Evolutionary conservation across 2,113 vertebrate species (phyloP).

Genomic region (Semicossyphus pulcher): DNA sequence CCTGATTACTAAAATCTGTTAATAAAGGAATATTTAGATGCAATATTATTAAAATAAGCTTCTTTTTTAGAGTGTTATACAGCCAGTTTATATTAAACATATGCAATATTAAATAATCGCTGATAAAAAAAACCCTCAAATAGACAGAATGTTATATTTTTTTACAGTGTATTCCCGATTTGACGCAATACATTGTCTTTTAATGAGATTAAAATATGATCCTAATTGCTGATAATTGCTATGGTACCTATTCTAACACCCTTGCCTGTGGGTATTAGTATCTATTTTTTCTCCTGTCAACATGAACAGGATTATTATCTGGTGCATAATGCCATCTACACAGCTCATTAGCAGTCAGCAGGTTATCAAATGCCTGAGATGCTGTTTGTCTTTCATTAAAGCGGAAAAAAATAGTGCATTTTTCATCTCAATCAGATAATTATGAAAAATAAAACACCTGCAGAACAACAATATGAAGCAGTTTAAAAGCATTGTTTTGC

Average conservation of each 20-base stretch:
- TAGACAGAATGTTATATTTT: constrained; percentile 9
- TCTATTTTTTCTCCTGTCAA: constrained; percentile 42
- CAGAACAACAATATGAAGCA: not conserved
- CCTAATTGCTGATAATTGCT: constrained; percentile 54
- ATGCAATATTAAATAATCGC: not conserved
- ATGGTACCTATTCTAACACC: constrained; percentile 40
- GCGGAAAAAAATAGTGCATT: constrained; percentile 47
- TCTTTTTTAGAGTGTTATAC: not conserved
- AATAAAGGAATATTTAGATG: constrained; percentile 45
- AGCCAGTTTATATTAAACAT: not conserved
- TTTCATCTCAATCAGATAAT: constrained; percentile 50
- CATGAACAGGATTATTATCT: constrained; percentile 61
- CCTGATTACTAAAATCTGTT: constrained; percentile 58
- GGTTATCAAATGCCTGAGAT: constrained; percentile 61
- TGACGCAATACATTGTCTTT: constrained; percentile 33
- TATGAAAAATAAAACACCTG: constrained; percentile 39
- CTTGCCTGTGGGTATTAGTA: constrained; percentile 47
- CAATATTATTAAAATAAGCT: constrained; percentile 11
- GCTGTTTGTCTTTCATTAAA: constrained; percentile 59
- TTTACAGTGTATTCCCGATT: constrained; percentile 30
- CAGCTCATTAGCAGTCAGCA: constrained; percentile 74
- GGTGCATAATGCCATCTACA: constrained; percentile 52
- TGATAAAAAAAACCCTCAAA: not conserved
- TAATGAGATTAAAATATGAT: constrained; percentile 60
- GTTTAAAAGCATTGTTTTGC: constrained; percentile 13